Conservation (phyloP, 2,797 vertebrate genomes). For the Acanthornis magna region DNA sequence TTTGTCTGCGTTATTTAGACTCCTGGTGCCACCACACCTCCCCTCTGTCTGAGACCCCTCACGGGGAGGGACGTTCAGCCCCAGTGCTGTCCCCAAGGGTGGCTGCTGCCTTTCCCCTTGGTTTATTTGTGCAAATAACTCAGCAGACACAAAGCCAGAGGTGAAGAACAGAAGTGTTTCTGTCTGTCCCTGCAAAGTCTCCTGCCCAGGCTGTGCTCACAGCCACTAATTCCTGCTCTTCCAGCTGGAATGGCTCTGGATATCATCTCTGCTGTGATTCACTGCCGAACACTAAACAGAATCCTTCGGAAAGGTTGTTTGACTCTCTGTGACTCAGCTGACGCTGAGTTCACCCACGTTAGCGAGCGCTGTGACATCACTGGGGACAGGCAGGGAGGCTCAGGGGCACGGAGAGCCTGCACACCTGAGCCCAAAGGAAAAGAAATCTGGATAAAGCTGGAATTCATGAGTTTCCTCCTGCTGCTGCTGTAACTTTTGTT, state of each 20-base stretch:
- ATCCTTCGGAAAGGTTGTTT: neutral
- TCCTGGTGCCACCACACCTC: neutral
- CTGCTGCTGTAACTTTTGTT: rapidly evolving
- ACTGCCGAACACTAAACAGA: neutral
- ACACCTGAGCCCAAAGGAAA: neutral
- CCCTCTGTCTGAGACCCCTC: neutral
- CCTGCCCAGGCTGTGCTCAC: neutral
- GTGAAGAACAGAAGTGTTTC: neutral
- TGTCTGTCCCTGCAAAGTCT: neutral
- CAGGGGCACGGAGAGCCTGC: rapidly evolving
- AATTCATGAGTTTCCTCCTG: neutral
- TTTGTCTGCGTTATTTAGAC: neutral
- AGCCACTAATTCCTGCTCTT: neutral
- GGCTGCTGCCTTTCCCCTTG: neutral
- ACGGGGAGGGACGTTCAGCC: neutral
- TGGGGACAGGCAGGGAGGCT: neutral
- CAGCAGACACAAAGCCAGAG: neutral
- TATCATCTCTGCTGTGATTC: neutral
- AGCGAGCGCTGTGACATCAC: neutral
- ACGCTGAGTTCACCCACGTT: rapidly evolving
- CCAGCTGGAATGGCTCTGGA: neutral
- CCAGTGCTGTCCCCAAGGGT: rapidly evolving
- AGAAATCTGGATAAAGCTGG: neutral
- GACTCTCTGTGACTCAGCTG: neutral
- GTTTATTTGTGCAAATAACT: neutral